Percentiles rank a stretch among this genome's conserved stretches.
These are phyloP conservation scores for Hippocampus guttulatus DNA, from an alignment of 2,113 vertebrate genomes.

Conservation along the genomic window DNA sequence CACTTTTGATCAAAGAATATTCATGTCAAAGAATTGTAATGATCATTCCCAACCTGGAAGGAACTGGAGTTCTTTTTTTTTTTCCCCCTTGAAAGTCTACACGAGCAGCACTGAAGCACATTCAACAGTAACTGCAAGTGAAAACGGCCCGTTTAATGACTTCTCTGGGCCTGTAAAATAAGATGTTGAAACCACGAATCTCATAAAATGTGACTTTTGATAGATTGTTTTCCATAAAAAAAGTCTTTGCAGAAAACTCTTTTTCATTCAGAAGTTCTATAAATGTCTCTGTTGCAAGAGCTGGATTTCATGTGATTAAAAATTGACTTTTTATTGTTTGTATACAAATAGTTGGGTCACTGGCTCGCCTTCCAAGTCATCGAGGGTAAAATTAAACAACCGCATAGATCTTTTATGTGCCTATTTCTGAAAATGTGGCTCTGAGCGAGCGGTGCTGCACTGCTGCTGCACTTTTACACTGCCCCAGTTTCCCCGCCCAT, in stretches of 20 bases:
- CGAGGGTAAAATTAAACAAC: not conserved
- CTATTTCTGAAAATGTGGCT: not conserved
- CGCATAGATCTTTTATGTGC: not conserved
- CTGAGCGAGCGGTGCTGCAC: not conserved
- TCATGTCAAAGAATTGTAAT: not conserved
- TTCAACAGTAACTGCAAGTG: not conserved
- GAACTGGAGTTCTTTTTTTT: not conserved
- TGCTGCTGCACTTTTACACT: not conserved
- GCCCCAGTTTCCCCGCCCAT: too few species aligned
- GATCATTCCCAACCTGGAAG: not conserved
- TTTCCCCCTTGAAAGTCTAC: not conserved
- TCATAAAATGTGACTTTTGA: slow-evolving; percentile 9
- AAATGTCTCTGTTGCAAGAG: not conserved
- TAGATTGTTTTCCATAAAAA: slow-evolving; percentile 1
- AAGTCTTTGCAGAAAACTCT: not conserved
- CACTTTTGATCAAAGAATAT: not conserved
- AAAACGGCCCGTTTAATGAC: slow-evolving; percentile 11
- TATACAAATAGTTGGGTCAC: not conserved
- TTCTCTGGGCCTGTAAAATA: slow-evolving; percentile 12
- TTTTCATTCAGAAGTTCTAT: slow-evolving; percentile 5
- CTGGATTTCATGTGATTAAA: not conserved
- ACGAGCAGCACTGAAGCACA: slow-evolving; percentile 1
- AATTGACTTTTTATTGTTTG: slow-evolving; percentile 6
- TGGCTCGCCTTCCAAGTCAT: not conserved
- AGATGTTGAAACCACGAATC: slow-evolving; percentile 3